Conservation (phyloP, 2,113 vertebrate species). For the Toxostoma redivivum region DNA sequence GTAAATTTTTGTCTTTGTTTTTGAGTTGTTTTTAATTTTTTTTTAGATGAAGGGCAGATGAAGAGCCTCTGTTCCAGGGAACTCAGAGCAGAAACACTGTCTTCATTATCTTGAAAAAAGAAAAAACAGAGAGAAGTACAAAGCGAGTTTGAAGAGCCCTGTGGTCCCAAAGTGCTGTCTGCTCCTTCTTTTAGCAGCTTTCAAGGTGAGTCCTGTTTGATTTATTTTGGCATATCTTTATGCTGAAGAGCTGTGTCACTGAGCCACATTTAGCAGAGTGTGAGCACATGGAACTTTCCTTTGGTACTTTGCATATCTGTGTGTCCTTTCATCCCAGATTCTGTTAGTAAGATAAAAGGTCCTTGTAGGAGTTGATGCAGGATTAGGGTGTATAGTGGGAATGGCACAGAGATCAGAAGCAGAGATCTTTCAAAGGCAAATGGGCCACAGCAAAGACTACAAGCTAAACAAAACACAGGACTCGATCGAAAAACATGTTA, state of each 20-base stretch:
- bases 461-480: neutral
- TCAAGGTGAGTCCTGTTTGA: neutral
- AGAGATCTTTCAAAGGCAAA: constrained; percentile 1
- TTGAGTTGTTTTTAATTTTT: neutral
- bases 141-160: neutral
- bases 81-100: neutral
- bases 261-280: constrained; percentile 4
- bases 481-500: neutral
- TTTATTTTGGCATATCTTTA: neutral
- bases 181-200: neutral
- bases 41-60: neutral
- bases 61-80: neutral
- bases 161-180: neutral
- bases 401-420: neutral
- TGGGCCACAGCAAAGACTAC: neutral
- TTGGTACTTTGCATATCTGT: neutral
- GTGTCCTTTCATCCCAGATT: neutral
- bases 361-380: neutral
- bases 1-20: neutral
- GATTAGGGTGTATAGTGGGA: neutral
- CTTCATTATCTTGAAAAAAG: neutral
- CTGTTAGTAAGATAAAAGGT: constrained; percentile 22
- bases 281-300: neutral
- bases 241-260: neutral
- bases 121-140: neutral